Evolutionary conservation across 2,797 vertebrate genomes (phyloP).

Genomic region (Pelobates cultripes): DNA sequence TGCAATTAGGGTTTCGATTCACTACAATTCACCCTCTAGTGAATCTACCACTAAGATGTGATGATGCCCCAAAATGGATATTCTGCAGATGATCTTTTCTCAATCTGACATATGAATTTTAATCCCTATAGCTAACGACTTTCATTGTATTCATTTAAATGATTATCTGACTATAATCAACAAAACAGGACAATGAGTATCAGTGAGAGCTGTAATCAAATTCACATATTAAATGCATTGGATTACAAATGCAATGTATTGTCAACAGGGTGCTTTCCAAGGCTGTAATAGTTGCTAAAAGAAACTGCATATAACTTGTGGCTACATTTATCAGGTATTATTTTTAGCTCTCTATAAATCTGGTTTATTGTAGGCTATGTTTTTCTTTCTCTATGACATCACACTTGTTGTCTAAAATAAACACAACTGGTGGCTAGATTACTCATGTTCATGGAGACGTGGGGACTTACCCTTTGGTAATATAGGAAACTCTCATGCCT

Average conservation of each 20-base stretch:
- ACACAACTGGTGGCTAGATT: not conserved
- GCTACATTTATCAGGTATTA: not conserved
- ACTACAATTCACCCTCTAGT: too few species aligned
- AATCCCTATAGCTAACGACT: not conserved
- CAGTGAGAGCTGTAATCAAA: not conserved
- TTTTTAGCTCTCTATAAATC: not conserved
- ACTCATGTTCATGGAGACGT: not conserved
- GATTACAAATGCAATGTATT: not conserved
- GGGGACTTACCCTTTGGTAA: not conserved
- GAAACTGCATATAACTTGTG: not conserved
- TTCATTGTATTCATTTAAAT: not conserved
- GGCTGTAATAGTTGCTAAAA: not conserved
- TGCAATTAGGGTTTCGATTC: too few species aligned
- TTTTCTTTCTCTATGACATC: not conserved
- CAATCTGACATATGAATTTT: not conserved
- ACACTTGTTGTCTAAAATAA: not conserved
- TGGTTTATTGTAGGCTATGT: not conserved
- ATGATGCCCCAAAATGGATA: too few species aligned
- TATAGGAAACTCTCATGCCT: not conserved
- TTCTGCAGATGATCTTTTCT: too few species aligned
- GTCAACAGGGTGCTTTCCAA: too few species aligned
- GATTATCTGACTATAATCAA: not conserved
- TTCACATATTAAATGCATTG: not conserved
- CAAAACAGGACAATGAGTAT: conserved; percentile 10
- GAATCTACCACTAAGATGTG: too few species aligned